A percentile compares a stretch with the other conserved stretches of the same genome.
Evolutionary conservation across 2,113 vertebrate species (phyloP).

Genomic region (Solea solea): DNA sequence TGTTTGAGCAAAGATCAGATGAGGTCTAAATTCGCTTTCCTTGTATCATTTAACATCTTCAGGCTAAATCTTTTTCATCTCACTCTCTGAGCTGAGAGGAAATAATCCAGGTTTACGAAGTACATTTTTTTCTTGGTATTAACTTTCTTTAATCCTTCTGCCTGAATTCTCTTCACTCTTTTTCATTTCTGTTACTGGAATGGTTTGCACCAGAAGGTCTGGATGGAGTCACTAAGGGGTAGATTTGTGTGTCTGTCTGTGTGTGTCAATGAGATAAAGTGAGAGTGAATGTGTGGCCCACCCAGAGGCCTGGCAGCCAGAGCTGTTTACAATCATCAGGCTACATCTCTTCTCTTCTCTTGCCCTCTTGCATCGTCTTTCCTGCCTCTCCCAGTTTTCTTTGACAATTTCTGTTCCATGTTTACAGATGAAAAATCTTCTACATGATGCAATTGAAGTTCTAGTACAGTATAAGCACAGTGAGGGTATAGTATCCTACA

Average conservation of each 20-base stretch:
- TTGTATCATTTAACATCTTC: not conserved
- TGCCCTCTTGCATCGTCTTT: slow-evolving; percentile 52
- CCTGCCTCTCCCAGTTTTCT: slow-evolving; percentile 45
- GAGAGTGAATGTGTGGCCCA: slow-evolving; percentile 75
- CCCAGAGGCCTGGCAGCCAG: slow-evolving; percentile 71
- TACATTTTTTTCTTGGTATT: not conserved
- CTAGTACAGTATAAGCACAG: not conserved
- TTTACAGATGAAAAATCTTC: slow-evolving; percentile 24
- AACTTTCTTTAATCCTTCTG: slow-evolving; percentile 3
- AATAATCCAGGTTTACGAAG: slow-evolving; percentile 1
- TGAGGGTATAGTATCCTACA: not conserved
- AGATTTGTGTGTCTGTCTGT: slow-evolving; percentile 10
- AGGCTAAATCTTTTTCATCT: slow-evolving; percentile 1
- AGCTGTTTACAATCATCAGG: slow-evolving; percentile 76
- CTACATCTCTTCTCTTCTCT: slow-evolving; percentile 56
- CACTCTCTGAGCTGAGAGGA: not conserved
- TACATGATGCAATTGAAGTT: slow-evolving; percentile 38
- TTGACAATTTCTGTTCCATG: slow-evolving; percentile 16
- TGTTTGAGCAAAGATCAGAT: not conserved
- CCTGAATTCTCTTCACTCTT: slow-evolving; percentile 14
- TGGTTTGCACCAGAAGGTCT: slow-evolving; percentile 51
- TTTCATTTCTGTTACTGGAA: slow-evolving; percentile 60
- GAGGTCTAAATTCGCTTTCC: not conserved
- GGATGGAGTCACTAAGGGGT: slow-evolving; percentile 50
- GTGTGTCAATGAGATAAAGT: slow-evolving; percentile 62